A percentile compares a stretch with the other conserved stretches of the same genome.
Evolutionary conservation across 1,140 invertebrate genomes (phyloP).

Genomic region (Nephila pilipes): DNA sequence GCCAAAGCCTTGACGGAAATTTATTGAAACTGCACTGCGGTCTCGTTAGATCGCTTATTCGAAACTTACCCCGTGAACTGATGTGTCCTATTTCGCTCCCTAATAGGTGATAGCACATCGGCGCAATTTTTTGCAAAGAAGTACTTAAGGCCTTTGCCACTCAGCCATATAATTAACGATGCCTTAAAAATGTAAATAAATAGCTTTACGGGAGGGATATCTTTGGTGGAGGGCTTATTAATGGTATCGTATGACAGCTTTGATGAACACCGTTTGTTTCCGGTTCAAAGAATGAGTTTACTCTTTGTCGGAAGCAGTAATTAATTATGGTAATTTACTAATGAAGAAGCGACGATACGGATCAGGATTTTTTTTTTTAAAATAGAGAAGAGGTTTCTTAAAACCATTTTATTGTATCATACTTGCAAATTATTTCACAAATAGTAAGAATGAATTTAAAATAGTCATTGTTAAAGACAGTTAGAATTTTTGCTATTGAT

Average conservation of each 20-base stretch:
- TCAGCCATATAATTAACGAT: background rate
- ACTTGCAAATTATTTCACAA: background rate
- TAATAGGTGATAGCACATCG: background rate
- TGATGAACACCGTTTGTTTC: constrained; percentile 34
- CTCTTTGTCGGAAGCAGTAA: background rate
- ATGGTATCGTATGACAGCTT: constrained; percentile 7
- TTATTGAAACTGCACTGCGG: constrained; percentile 23
- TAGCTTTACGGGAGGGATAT: background rate
- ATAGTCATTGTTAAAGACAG: too few relatives aligned
- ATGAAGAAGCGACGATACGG: background rate
- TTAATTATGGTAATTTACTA: constrained; percentile 16
- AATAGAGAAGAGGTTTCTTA: too few relatives aligned
- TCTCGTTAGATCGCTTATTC: constrained; percentile 6
- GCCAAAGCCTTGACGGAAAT: background rate
- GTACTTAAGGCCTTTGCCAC: constrained; percentile 21
- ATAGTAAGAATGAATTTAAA: too few relatives aligned
- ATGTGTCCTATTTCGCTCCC: background rate
- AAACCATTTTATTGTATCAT: too few relatives aligned
- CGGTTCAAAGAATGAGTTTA: background rate
- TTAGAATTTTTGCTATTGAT: too few relatives aligned
- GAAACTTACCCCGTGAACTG: background rate
- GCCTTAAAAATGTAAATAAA: constrained; percentile 32
- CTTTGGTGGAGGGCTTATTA: background rate
- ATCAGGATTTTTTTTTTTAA: background rate
- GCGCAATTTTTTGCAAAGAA: background rate